A percentile compares a stretch with the other conserved stretches of the same genome.
phyloP scores from a whole-genome alignment of 2,888 invertebrate genomes.

The Cataglyphis albicans region DNA sequence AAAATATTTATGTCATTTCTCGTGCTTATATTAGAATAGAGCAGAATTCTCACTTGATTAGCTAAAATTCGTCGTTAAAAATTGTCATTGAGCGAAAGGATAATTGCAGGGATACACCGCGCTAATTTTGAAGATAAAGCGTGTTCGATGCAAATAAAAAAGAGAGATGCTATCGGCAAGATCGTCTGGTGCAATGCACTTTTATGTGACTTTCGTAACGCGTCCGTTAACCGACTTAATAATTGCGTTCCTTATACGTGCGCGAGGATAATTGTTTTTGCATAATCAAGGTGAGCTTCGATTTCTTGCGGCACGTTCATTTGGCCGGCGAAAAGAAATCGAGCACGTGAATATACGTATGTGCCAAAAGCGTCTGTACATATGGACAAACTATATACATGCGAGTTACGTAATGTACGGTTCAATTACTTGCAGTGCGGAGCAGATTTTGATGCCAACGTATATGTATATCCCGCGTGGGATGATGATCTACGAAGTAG shows the following conservation, averaged over 20 bases:
- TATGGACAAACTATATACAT: not conserved
- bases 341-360: not conserved
- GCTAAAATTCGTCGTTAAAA: not conserved
- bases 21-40: not conserved
- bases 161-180: conserved; percentile 39
- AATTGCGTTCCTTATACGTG: conserved; percentile 78
- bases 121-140: not conserved
- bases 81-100: not conserved
- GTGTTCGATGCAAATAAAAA: not conserved
- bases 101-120: not conserved
- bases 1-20: not conserved
- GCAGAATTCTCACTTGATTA: not conserved
- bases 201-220: conserved; percentile 71
- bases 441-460: conserved; percentile 31
- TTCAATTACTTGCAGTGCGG: conserved; percentile 16
- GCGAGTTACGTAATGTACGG: conserved; percentile 52
- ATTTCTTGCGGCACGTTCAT: conserved; percentile 46
- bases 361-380: not conserved
- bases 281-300: conserved; percentile 72
- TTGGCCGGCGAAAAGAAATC: conserved; percentile 63
- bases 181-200: conserved; percentile 46
- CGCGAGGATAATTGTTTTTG: conserved; percentile 76
- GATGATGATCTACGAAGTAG: conserved; percentile 4
- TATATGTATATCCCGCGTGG: not conserved
- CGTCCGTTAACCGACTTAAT: conserved; percentile 73